phyloP scores from a whole-genome alignment of 2,888 invertebrate genomes.

The Melinopterus prodromus region DNA sequence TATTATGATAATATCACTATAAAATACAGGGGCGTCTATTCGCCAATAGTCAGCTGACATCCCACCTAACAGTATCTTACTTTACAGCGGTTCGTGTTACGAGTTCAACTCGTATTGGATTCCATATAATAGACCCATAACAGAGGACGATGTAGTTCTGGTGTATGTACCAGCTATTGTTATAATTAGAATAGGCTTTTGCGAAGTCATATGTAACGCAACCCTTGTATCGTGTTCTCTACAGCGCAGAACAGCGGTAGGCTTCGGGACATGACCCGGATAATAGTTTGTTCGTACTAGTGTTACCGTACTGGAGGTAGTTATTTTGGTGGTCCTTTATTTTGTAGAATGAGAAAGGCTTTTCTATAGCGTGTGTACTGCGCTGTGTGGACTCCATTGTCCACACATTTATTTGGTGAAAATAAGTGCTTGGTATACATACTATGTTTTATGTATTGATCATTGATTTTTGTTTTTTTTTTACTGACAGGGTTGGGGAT shows the following conservation, averaged over 20 bases:
- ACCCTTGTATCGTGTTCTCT: not conserved
- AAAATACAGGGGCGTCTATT: not conserved
- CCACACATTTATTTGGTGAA: too few species aligned
- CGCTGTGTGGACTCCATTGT: too few species aligned
- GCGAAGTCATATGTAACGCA: not conserved
- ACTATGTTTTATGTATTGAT: too few species aligned
- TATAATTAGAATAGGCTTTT: not conserved
- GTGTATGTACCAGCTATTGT: not conserved
- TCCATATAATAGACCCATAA: not conserved
- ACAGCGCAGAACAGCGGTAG: not conserved
- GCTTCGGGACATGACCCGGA: not conserved
- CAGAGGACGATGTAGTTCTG: not conserved
- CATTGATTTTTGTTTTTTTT: too few species aligned
- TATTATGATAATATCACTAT: not conserved
- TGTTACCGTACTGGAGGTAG: too few species aligned
- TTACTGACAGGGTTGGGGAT: too few species aligned
- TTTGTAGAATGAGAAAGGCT: too few species aligned
- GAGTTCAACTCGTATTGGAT: not conserved
- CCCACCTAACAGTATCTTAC: not conserved
- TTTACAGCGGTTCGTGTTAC: not conserved
- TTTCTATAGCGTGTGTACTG: too few species aligned
- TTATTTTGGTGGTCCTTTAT: too few species aligned
- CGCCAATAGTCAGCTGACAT: not conserved
- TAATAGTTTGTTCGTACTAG: not conserved
- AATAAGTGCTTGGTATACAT: too few species aligned